Evolutionary conservation across 2,113 vertebrate species (phyloP).

Genomic region (Leptobrachium leishanense): DNA sequence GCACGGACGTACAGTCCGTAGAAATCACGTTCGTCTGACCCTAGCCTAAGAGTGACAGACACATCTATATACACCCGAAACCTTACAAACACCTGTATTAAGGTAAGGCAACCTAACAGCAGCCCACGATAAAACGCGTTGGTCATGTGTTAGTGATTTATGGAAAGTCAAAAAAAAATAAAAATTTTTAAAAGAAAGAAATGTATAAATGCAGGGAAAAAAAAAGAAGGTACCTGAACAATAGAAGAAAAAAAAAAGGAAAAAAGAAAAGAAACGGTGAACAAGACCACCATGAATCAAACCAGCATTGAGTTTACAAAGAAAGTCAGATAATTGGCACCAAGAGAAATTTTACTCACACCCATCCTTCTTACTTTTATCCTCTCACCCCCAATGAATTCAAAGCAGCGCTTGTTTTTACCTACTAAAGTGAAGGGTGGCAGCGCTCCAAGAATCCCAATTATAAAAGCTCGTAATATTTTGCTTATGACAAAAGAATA

Average conservation of each 20-base stretch:
- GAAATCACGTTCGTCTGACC: too few relatives aligned
- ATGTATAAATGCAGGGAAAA: too few relatives aligned
- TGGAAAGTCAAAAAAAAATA: too few relatives aligned
- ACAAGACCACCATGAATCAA: not conserved
- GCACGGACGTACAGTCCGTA: too few relatives aligned
- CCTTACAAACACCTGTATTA: too few relatives aligned
- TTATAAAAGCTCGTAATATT: slow-evolving; percentile 53
- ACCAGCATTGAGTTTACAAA: not conserved
- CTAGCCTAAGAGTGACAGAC: too few relatives aligned
- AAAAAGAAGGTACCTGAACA: too few relatives aligned
- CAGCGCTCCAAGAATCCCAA: slow-evolving; percentile 50
- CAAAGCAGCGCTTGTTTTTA: slow-evolving; percentile 60
- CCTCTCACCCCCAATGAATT: slow-evolving; percentile 56
- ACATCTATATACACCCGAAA: too few relatives aligned
- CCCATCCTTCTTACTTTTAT: slow-evolving; percentile 55
- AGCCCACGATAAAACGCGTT: too few relatives aligned
- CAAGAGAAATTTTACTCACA: slow-evolving; percentile 51
- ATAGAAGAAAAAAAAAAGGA: not conserved
- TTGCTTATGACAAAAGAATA: slow-evolving; percentile 51
- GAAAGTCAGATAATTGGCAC: slow-evolving; percentile 45
- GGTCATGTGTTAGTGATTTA: too few relatives aligned
- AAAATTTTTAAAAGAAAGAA: too few relatives aligned
- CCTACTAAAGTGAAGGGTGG: slow-evolving; percentile 53
- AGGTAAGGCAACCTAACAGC: too few relatives aligned
- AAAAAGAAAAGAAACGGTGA: not conserved